These are phyloP conservation scores for Rhabditoides inermis DNA, from an alignment of 2,888 invertebrate genomes.

Conservation along the genomic window DNA sequence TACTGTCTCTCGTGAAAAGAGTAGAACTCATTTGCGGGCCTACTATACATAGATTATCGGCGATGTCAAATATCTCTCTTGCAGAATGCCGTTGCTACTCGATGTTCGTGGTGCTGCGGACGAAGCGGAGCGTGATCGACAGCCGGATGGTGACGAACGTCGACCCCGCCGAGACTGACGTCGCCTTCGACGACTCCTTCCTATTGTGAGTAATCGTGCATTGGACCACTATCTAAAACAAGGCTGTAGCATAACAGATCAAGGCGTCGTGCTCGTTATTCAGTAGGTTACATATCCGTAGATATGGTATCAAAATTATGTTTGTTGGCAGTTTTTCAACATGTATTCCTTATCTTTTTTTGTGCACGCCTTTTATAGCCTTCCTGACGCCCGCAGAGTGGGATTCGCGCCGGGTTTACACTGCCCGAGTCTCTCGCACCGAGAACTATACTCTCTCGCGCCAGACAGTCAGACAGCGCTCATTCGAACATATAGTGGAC, in stretches of 20 bases:
- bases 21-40: conserved; percentile 4
- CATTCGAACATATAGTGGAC: too few species aligned
- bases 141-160: conserved; percentile 27
- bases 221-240: not conserved
- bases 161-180: conserved; percentile 29
- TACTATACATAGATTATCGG: too few species aligned
- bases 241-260: not conserved
- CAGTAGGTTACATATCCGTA: too few species aligned
- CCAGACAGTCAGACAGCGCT: too few species aligned
- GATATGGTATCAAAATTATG: too few species aligned
- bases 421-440: too few species aligned
- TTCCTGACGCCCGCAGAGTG: too few species aligned
- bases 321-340: not conserved
- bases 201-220: conserved; percentile 20
- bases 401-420: too few species aligned
- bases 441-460: too few species aligned
- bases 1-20: conserved; percentile 12
- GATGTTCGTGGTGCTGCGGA: conserved; percentile 31
- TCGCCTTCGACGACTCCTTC: conserved; percentile 27
- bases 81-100: conserved; percentile 32
- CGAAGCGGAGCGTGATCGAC: conserved; percentile 26
- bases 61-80: too few species aligned
- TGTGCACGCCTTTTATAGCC: not conserved
- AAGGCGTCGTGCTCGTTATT: too few species aligned
- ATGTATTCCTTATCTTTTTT: not conserved